Percentiles rank a stretch among this genome's conserved stretches.
Evolutionary conservation across 2,113 vertebrate species (phyloP).

Genomic region (Ailurus styani): DNA sequence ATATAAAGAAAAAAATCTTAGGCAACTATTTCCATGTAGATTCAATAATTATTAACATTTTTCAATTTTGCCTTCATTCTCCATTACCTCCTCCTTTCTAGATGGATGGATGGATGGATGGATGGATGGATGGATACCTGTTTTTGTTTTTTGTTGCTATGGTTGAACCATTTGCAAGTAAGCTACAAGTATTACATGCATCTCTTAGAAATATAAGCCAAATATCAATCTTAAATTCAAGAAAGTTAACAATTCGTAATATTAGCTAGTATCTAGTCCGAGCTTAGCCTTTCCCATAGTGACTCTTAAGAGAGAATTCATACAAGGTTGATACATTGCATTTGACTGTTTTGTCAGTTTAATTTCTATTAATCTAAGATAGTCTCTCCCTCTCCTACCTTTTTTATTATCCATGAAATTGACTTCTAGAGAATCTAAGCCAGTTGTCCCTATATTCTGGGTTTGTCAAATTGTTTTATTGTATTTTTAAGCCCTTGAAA

Average conservation of each 20-base stretch:
- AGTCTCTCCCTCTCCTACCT: neutral
- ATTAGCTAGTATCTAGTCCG: neutral
- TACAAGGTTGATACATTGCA: neutral
- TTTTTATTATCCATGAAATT: neutral
- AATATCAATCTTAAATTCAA: neutral
- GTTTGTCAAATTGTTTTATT: neutral
- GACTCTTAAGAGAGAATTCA: neutral
- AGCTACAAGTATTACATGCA: neutral
- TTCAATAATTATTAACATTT: neutral
- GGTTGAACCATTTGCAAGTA: neutral
- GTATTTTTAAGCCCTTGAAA: neutral
- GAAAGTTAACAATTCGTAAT: neutral
- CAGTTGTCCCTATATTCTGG: neutral
- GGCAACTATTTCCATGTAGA: neutral
- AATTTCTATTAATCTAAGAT: neutral
- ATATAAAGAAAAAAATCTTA: neutral
- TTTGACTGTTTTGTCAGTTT: neutral
- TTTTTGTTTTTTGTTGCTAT: neutral
- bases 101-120: neutral
- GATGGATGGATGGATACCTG: neutral
- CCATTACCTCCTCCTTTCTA: neutral
- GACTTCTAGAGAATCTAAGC: neutral
- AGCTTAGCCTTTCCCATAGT: neutral
- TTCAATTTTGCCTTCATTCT: neutral
- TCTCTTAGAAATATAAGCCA: neutral